A percentile compares a stretch with the other conserved stretches of the same genome.
These are phyloP conservation scores for Opisthograptis luteolata DNA, from an alignment of 2,888 invertebrate genomes.

Conservation along the genomic window DNA sequence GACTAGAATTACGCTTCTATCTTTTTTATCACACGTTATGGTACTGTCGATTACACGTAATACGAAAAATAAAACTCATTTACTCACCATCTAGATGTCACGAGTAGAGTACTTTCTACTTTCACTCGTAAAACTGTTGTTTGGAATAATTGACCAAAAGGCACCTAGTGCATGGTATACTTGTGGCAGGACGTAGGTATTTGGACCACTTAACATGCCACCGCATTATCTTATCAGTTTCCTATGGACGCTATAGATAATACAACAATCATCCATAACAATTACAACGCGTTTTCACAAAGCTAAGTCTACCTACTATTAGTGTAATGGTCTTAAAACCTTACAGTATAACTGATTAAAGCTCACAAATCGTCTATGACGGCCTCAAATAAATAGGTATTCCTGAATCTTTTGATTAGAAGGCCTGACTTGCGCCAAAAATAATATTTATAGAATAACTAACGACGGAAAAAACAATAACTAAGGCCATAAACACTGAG, in stretches of 20 bases:
- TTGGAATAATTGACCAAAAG: conserved; percentile 50
- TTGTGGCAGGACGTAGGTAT: conserved; percentile 31
- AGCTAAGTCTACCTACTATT: conserved; percentile 38
- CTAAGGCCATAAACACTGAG: conserved; percentile 63
- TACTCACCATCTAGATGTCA: conserved; percentile 57
- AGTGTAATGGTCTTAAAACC: conserved; percentile 61
- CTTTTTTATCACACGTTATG: conserved; percentile 11
- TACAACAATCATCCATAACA: conserved; percentile 43
- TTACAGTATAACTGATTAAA: conserved; percentile 61
- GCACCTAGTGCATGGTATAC: conserved; percentile 49
- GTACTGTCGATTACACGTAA: conserved; percentile 13
- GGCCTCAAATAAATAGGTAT: conserved; percentile 46
- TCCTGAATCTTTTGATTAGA: conserved; percentile 56
- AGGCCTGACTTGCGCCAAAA: conserved; percentile 65
- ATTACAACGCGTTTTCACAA: conserved; percentile 25
- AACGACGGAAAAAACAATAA: conserved; percentile 66
- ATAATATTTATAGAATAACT: conserved; percentile 64
- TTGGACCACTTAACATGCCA: conserved; percentile 30
- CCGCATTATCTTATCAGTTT: conserved; percentile 52
- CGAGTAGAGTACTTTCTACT: conserved; percentile 62
- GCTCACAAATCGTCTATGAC: conserved; percentile 49
- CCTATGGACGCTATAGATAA: conserved; percentile 46
- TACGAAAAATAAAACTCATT: conserved; percentile 27
- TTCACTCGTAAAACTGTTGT: conserved; percentile 58
- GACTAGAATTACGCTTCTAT: conserved; percentile 33